Conservation (phyloP, 2,113 vertebrate genomes). For the Irena cyanogastra region DNA sequence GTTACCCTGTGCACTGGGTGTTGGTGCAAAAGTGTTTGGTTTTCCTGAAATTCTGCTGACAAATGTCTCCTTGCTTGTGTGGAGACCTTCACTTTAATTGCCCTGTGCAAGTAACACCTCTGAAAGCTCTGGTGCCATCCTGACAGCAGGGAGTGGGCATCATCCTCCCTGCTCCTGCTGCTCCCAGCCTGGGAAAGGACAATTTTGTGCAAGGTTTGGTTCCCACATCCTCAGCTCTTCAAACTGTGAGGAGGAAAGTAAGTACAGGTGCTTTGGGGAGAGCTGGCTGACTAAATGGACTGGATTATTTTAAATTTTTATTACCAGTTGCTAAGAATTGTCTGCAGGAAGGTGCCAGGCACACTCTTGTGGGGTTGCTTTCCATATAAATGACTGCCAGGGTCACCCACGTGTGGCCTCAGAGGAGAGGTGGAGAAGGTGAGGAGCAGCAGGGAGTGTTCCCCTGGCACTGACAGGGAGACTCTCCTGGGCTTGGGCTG, state of each 20-base stretch:
- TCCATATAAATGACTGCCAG: neutral
- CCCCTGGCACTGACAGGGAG: neutral
- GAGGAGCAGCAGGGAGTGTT: neutral
- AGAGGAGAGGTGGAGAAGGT: neutral
- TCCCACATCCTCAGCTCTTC: neutral
- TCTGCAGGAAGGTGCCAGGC: neutral
- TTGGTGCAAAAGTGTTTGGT: neutral
- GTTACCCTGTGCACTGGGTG: neutral
- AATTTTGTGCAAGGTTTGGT: neutral
- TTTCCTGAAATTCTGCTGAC: neutral
- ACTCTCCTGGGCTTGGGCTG: neutral
- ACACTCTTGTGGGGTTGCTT: neutral
- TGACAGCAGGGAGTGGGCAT: neutral
- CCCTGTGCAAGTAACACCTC: neutral
- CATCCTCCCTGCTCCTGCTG: neutral
- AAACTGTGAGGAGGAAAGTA: neutral
- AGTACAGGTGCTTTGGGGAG: neutral
- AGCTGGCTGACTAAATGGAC: neutral
- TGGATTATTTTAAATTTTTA: neutral
- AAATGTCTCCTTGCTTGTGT: neutral
- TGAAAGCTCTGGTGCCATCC: neutral
- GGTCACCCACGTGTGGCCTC: neutral
- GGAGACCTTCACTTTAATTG: neutral
- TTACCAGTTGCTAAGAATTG: neutral
- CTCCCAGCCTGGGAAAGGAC: neutral